Evolutionary conservation across 2,113 vertebrate genomes (phyloP).

Genomic region (Sturnus vulgaris): DNA sequence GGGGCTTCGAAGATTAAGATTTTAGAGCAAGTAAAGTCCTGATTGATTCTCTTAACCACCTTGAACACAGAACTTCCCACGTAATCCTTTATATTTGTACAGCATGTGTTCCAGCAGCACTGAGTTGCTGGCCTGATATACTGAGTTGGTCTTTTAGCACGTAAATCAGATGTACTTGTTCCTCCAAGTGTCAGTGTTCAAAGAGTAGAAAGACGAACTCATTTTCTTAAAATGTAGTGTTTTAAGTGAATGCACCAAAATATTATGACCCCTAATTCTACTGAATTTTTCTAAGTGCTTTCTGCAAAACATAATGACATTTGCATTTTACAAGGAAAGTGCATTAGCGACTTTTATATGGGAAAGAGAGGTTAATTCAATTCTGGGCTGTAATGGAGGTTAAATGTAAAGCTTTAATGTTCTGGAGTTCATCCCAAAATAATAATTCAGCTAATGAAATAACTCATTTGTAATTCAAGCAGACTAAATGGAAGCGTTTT

Average conservation of each 20-base stretch:
- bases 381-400: constrained; percentile 48
- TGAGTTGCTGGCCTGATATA: not conserved
- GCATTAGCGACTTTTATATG: constrained; percentile 33
- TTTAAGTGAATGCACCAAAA: constrained; percentile 24
- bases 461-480: constrained; percentile 52
- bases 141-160: not conserved
- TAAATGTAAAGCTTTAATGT: constrained; percentile 58
- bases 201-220: not conserved
- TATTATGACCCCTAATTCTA: not conserved
- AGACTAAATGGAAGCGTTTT: constrained; percentile 36
- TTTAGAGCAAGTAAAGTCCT: not conserved
- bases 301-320: not conserved
- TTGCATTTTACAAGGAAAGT: constrained; percentile 60
- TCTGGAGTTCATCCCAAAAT: constrained; percentile 59
- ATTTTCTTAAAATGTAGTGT: not conserved
- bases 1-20: not conserved
- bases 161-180: not conserved
- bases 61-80: not conserved
- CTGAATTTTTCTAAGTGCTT: constrained; percentile 26
- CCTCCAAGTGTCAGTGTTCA: not conserved
- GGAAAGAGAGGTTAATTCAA: constrained; percentile 56
- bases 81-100: not conserved
- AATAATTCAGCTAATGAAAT: constrained; percentile 65
- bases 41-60: not conserved
- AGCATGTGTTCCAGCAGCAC: not conserved